phyloP scores from a whole-genome alignment of 1,140 invertebrate species.

The Drepana arcuata region DNA sequence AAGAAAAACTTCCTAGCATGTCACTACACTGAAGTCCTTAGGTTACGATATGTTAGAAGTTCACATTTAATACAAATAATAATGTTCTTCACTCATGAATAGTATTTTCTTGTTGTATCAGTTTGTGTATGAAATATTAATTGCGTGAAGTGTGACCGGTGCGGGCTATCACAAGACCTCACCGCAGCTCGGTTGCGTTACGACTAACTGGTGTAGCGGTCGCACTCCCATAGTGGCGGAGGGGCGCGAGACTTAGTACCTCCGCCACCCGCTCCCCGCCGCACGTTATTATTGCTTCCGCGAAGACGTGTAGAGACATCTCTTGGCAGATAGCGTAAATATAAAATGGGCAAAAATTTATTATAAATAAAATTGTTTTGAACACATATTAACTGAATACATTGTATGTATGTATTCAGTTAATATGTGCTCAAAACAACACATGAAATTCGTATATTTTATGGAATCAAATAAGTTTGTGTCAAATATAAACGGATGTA shows the following conservation, averaged over 20 bases:
- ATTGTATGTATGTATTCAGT: not conserved
- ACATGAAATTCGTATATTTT: not conserved
- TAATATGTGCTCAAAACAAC: not conserved
- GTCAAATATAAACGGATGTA: no score
- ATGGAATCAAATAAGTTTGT: no score
- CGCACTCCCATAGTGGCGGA: conserved; percentile 51
- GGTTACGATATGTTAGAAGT: conserved; percentile 17
- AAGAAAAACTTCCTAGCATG: conserved; percentile 63
- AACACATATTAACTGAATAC: no score
- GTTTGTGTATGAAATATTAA: conserved; percentile 60
- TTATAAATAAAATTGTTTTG: no score
- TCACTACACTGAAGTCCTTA: conserved; percentile 50
- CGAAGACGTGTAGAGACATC: conserved; percentile 36
- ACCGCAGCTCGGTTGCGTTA: conserved; percentile 50
- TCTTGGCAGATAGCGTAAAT: conserved; percentile 37
- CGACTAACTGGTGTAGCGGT: conserved; percentile 54
- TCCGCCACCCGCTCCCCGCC: conserved; percentile 24
- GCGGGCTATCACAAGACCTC: conserved; percentile 32
- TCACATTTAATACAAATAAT: conserved; percentile 14
- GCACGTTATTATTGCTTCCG: conserved; percentile 14
- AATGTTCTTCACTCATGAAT: conserved; percentile 28
- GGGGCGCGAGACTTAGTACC: conserved; percentile 42
- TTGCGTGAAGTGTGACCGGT: conserved; percentile 40
- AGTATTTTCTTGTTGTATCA: conserved; percentile 30
- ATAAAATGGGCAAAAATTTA: no score